phyloP scores from a whole-genome alignment of 2,797 vertebrate genomes.

The Eutrigla gurnardus region DNA sequence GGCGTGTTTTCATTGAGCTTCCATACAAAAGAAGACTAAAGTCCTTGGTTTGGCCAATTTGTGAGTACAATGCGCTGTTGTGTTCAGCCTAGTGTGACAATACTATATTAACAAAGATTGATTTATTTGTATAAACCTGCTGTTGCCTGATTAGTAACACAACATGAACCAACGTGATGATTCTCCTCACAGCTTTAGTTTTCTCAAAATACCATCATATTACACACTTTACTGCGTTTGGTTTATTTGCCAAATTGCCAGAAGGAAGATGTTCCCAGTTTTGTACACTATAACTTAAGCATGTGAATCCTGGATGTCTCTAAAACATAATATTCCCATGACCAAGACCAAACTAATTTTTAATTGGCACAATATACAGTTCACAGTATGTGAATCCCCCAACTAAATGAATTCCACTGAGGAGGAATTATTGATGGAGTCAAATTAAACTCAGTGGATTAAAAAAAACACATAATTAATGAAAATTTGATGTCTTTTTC shows the following conservation, averaged over 20 bases:
- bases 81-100: not conserved
- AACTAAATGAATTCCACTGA: constrained; percentile 3
- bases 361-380: too few relatives aligned
- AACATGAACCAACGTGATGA: not conserved
- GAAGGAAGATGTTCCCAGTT: not conserved
- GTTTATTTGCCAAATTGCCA: not conserved
- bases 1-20: not conserved
- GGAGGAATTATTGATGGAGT: not conserved
- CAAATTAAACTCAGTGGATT: constrained; percentile 3
- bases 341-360: not conserved
- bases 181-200: not conserved
- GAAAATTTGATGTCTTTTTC: not conserved
- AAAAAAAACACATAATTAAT: not conserved
- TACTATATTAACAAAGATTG: not conserved
- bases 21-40: not conserved
- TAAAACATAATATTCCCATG: constrained; percentile 11
- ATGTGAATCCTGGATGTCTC: not conserved
- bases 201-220: not conserved
- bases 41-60: not conserved
- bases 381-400: not conserved
- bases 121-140: constrained; percentile 6
- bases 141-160: not conserved
- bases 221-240: not conserved
- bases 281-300: not conserved
- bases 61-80: not conserved